These are phyloP conservation scores for Xiphorhynchus elegans DNA, from an alignment of 2,113 vertebrate species.

Conservation along the genomic window DNA sequence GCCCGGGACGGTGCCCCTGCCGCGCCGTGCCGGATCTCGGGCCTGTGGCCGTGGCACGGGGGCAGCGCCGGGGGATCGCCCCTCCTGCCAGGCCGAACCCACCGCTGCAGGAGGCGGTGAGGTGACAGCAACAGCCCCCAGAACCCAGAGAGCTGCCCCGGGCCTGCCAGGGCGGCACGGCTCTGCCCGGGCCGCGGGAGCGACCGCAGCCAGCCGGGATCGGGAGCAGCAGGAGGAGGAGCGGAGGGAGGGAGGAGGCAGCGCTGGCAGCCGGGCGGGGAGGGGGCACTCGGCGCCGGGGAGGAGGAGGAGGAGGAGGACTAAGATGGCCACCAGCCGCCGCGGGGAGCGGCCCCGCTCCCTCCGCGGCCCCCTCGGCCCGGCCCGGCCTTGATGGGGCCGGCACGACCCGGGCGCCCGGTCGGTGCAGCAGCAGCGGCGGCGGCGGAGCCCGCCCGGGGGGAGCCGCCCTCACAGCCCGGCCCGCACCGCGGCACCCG, in stretches of 20 bases:
- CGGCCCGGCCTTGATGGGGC: conserved; percentile 39
- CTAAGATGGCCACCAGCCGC: conserved; percentile 59
- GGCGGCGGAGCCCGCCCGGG: too few species aligned
- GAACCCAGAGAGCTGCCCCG: background rate
- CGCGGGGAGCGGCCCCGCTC: conserved; percentile 33
- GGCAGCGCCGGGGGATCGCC: background rate
- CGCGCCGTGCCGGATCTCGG: background rate
- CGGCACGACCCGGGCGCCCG: background rate
- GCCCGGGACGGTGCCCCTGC: too few species aligned
- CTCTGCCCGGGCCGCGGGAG: background rate
- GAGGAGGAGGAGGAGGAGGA: conserved; percentile 25
- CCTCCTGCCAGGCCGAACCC: background rate
- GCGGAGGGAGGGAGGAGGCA: conserved; percentile 49
- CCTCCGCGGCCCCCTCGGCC: background rate
- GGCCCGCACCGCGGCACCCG: too few species aligned
- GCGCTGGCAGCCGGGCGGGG: conserved; percentile 39
- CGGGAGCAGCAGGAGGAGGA: background rate
- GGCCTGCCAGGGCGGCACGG: background rate
- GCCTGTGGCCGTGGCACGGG: background rate
- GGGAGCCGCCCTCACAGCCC: too few species aligned
- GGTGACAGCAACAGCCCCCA: background rate
- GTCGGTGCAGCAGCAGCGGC: background rate
- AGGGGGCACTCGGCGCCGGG: conserved; percentile 23
- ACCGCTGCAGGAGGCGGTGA: background rate
- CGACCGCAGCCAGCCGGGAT: background rate